phyloP scores from a whole-genome alignment of 2,888 invertebrate species.

The Zele albiditarsus region DNA sequence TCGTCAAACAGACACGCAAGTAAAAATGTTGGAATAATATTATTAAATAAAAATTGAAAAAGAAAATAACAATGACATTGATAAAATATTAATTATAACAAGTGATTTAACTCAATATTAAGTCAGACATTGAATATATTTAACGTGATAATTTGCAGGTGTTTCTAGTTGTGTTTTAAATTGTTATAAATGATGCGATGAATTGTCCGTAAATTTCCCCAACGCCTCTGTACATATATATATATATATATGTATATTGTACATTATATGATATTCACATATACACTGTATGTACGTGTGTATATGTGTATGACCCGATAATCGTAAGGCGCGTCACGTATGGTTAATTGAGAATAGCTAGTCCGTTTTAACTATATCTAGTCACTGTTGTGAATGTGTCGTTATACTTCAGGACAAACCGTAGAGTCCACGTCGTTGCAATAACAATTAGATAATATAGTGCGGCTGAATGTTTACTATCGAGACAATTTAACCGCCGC shows the following conservation, averaged over 20 bases:
- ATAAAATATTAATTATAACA: not conserved
- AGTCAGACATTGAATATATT: slow-evolving; percentile 6
- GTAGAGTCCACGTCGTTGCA: slow-evolving; percentile 41
- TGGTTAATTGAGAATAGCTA: slow-evolving; percentile 50
- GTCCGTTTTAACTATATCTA: slow-evolving; percentile 32
- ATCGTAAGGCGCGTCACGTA: slow-evolving; percentile 49
- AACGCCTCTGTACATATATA: not conserved
- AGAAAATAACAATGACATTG: no score
- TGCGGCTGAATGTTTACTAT: slow-evolving; percentile 34
- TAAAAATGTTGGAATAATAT: no score
- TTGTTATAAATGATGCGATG: not conserved
- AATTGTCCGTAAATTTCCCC: not conserved
- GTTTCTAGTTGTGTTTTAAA: not conserved
- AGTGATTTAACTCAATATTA: not conserved
- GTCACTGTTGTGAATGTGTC: slow-evolving; percentile 36
- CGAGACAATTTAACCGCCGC: slow-evolving; percentile 21
- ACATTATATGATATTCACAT: not conserved
- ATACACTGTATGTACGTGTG: not conserved
- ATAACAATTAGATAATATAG: slow-evolving; percentile 50
- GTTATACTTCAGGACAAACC: slow-evolving; percentile 46
- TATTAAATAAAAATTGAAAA: no score
- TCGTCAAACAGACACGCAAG: no score
- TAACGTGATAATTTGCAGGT: not conserved
- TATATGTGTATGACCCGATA: slow-evolving; percentile 25
- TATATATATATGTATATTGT: no score